These are phyloP conservation scores for Nephrotoma guestfalica DNA, from an alignment of 2,888 invertebrate species.

Conservation along the genomic window DNA sequence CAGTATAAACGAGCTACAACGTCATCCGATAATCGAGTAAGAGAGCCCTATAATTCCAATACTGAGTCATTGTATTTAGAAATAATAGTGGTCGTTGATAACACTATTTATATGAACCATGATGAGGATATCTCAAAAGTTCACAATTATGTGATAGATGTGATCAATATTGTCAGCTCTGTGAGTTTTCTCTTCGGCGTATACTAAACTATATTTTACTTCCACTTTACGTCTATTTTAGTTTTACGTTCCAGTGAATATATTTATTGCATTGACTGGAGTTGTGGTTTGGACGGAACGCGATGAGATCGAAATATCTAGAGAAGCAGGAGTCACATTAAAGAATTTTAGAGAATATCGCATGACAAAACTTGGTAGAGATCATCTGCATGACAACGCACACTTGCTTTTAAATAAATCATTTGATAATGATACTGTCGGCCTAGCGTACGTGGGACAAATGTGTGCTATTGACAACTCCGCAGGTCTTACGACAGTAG, in stretches of 20 bases:
- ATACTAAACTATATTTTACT: neutral
- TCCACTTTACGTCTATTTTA: conserved; percentile 31
- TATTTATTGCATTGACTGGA: conserved; percentile 89
- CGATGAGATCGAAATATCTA: conserved; percentile 68
- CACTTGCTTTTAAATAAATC: conserved; percentile 69
- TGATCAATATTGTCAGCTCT: conserved; percentile 91
- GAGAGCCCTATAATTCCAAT: conserved; percentile 78
- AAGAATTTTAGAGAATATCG: conserved; percentile 85
- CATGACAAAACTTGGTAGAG: conserved; percentile 55
- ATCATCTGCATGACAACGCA: conserved; percentile 93
- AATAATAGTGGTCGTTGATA: conserved; percentile 79
- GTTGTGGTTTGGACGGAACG: conserved; percentile 89
- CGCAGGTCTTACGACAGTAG: conserved; percentile 91
- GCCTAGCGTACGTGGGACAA: conserved; percentile 88
- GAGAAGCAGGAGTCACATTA: conserved; percentile 77
- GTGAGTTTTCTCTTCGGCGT: conserved; percentile 41
- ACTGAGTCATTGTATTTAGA: conserved; percentile 77
- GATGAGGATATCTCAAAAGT: conserved; percentile 58
- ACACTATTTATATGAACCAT: conserved; percentile 67
- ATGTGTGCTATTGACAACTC: conserved; percentile 95
- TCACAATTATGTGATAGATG: conserved; percentile 74
- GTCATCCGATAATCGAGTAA: conserved; percentile 35
- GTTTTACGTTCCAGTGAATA: conserved; percentile 90
- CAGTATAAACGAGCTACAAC: conserved; percentile 52
- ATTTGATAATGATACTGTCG: conserved; percentile 89